Percentiles rank a stretch among this genome's conserved stretches.
Evolutionary conservation across 1,140 invertebrate genomes (phyloP).

Genomic region (Apis dorsata): DNA sequence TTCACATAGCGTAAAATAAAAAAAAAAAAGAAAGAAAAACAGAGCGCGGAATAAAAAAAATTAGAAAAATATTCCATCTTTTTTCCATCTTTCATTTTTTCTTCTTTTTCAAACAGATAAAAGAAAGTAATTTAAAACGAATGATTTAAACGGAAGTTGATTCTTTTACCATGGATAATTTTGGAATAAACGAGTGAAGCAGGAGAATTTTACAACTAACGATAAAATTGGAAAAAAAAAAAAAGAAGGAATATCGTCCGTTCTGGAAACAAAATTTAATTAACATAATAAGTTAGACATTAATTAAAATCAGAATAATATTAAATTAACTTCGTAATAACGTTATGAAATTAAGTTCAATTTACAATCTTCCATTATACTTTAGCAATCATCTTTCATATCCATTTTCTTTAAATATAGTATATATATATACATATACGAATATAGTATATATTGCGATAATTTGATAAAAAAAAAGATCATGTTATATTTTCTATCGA

Average conservation of each 20-base stretch:
- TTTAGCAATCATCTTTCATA: no score
- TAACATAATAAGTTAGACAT: no score
- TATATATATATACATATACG: no score
- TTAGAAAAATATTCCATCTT: neutral
- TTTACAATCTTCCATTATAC: no score
- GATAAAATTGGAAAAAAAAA: constrained; percentile 1
- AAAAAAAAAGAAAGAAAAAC: neutral
- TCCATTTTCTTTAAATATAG: no score
- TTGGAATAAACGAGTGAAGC: neutral
- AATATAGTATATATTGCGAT: neutral
- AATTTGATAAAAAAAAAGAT: neutral
- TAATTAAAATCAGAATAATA: no score
- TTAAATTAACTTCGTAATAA: no score
- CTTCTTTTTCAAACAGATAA: neutral
- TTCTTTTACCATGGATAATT: neutral
- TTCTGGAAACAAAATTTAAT: neutral
- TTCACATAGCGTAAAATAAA: neutral
- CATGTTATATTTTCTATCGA: neutral
- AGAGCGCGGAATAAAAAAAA: neutral
- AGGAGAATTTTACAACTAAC: neutral
- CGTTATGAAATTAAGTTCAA: no score
- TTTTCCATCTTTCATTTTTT: no score
- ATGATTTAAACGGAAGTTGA: neutral
- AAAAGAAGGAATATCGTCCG: no score
- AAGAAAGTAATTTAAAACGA: neutral